These are phyloP conservation scores for Sceloporus tristichus DNA, from an alignment of 2,113 vertebrate genomes.

Conservation along the genomic window DNA sequence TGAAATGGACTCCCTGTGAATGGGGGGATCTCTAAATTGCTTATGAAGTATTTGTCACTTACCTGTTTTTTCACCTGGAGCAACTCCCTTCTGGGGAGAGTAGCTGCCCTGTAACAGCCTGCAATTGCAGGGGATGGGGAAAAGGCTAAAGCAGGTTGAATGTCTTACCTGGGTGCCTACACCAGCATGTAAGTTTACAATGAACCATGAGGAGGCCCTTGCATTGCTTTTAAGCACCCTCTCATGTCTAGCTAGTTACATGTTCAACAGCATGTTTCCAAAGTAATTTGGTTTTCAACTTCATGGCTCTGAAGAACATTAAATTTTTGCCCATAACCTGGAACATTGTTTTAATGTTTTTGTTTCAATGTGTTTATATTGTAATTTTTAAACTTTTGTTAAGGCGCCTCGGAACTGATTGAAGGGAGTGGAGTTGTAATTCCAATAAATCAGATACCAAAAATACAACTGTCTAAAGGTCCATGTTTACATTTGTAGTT, in stretches of 20 bases:
- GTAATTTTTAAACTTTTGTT: neutral
- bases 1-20: too few relatives aligned
- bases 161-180: neutral
- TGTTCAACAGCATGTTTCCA: neutral
- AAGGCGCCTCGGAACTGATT: too few relatives aligned
- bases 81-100: too few relatives aligned
- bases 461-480: neutral
- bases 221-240: neutral
- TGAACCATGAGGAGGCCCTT: neutral
- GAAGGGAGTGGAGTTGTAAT: neutral
- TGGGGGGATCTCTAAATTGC: neutral
- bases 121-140: too few relatives aligned
- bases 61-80: too few relatives aligned
- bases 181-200: neutral
- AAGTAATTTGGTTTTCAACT: neutral
- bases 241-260: neutral
- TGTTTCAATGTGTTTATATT: neutral
- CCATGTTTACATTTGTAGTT: neutral
- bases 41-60: neutral
- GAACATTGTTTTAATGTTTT: neutral
- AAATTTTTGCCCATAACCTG: neutral
- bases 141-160: neutral
- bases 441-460: neutral
- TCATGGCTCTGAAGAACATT: neutral
- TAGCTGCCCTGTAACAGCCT: neutral